Conservation (phyloP, 1,140 invertebrate genomes). For the Manduca sexta region DNA sequence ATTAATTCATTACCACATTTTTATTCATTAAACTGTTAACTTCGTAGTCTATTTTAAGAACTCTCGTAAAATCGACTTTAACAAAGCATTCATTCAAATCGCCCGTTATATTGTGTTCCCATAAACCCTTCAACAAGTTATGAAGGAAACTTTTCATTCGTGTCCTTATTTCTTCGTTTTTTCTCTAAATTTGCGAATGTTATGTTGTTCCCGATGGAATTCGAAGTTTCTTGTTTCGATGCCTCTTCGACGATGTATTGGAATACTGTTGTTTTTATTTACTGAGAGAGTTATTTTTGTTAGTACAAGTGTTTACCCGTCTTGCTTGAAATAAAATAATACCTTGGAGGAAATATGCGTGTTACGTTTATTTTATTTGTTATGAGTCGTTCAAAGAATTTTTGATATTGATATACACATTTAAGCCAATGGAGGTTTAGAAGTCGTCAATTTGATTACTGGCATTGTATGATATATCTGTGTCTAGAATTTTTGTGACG, state of each 20-base stretch:
- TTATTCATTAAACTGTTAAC: too few relatives aligned
- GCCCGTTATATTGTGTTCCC: slow-evolving; percentile 21
- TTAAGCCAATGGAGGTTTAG: too few relatives aligned
- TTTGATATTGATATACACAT: too few relatives aligned
- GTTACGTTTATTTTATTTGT: too few relatives aligned
- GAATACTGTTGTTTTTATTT: slow-evolving; percentile 26
- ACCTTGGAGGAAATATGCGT: too few relatives aligned
- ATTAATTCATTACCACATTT: too few relatives aligned
- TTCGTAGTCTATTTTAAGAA: not conserved
- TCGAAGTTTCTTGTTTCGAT: slow-evolving; percentile 28
- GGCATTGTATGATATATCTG: too few relatives aligned
- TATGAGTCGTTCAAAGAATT: too few relatives aligned
- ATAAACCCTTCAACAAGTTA: slow-evolving; percentile 39
- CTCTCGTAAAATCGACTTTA: not conserved
- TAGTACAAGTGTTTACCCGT: too few relatives aligned
- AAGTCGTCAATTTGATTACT: too few relatives aligned
- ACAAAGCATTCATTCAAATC: slow-evolving; percentile 3
- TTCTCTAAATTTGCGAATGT: slow-evolving; percentile 29
- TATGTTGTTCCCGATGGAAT: slow-evolving; percentile 26
- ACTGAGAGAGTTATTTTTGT: slow-evolving; percentile 11
- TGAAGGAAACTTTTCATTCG: slow-evolving; percentile 23
- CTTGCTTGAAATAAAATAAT: too few relatives aligned
- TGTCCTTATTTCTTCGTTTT: slow-evolving; percentile 34
- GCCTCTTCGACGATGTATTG: slow-evolving; percentile 27
- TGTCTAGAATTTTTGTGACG: too few relatives aligned